phyloP scores from a whole-genome alignment of 2,797 vertebrate genomes.

The Phoeniculus purpureus region DNA sequence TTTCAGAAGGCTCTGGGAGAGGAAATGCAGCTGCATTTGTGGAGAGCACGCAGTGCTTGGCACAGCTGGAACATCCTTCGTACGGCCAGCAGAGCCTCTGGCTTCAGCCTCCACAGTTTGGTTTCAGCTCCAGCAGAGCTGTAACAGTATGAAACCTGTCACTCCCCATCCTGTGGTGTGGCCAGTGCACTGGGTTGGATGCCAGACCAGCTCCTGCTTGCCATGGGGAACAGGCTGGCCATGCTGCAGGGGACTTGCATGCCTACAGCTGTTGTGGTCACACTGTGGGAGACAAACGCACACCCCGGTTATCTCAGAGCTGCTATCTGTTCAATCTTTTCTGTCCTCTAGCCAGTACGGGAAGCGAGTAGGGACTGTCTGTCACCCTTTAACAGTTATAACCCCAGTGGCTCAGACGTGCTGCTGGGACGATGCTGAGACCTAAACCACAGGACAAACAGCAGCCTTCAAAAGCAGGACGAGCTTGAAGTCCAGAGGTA shows the following conservation, averaged over 20 bases:
- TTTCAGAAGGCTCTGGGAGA: background rate
- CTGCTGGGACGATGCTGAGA: background rate
- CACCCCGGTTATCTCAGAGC: background rate
- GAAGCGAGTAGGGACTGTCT: background rate
- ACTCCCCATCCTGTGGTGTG: background rate
- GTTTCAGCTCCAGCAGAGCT: background rate
- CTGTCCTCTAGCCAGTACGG: background rate
- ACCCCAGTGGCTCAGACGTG: background rate
- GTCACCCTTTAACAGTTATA: background rate
- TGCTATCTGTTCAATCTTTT: background rate
- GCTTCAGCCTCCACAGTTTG: background rate
- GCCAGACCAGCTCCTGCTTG: background rate
- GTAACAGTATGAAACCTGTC: background rate
- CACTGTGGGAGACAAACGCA: background rate
- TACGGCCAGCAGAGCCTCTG: background rate
- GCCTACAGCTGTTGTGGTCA: background rate
- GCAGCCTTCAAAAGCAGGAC: background rate
- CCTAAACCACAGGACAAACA: background rate
- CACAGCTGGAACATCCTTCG: background rate
- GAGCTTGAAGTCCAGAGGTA: background rate
- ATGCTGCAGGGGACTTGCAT: rapidly evolving
- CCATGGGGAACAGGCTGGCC: background rate
- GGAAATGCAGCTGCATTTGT: background rate
- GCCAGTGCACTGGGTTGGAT: background rate
- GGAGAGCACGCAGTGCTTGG: background rate